Evolutionary conservation across 1,140 invertebrate species (phyloP).

Genomic region (Leptinotarsa texana): DNA sequence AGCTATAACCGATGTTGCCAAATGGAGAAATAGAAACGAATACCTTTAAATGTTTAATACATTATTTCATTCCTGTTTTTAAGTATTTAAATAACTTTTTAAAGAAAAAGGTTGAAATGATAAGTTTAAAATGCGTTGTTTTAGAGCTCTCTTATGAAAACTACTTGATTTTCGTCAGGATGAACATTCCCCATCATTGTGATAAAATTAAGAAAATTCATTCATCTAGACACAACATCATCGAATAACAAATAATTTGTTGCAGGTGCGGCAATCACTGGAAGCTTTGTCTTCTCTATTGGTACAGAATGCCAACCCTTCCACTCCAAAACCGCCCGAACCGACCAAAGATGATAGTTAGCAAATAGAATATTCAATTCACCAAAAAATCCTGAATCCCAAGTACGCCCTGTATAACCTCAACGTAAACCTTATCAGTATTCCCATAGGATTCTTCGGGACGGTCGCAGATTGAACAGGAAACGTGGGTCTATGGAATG

Average conservation of each 20-base stretch:
- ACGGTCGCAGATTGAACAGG: background rate
- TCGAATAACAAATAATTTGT: slow-evolving; percentile 49
- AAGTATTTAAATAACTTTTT: no score
- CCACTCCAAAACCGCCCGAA: slow-evolving; percentile 23
- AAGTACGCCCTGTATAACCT: background rate
- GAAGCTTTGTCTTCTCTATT: slow-evolving; percentile 65
- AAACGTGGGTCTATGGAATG: no score
- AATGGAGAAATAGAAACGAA: no score
- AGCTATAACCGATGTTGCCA: no score
- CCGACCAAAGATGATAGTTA: slow-evolving; percentile 33
- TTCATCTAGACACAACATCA: slow-evolving; percentile 38
- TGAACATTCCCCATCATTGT: no score
- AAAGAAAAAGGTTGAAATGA: no score
- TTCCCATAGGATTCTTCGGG: slow-evolving; percentile 13
- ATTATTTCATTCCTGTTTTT: no score
- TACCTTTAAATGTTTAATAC: no score
- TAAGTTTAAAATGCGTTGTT: no score
- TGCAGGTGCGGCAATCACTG: slow-evolving; percentile 65
- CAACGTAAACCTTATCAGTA: slow-evolving; percentile 27
- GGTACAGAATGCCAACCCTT: slow-evolving; percentile 42
- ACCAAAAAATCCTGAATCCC: background rate
- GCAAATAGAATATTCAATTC: slow-evolving; percentile 21
- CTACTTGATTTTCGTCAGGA: no score
- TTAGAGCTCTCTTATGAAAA: no score
- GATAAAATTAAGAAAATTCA: no score